These are phyloP conservation scores for Parapsyche elsis DNA, from an alignment of 1,140 invertebrate species.

Conservation along the genomic window DNA sequence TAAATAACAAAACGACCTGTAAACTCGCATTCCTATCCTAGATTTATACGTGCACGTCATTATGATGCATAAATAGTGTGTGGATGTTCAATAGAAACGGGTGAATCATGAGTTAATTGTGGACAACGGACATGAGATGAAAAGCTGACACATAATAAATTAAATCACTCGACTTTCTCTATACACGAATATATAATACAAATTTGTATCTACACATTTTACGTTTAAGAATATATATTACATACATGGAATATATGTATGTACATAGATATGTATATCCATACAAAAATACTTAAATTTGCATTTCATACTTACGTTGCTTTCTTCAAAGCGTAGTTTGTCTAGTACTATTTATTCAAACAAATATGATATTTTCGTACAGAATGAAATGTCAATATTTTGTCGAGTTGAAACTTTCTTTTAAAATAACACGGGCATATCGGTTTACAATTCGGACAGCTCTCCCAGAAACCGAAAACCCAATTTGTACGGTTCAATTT, in stretches of 20 bases:
- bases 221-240: not conserved
- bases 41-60: not conserved
- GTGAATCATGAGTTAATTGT: conserved; percentile 28
- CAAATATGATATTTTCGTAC: not conserved
- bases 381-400: not conserved
- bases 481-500: conserved; percentile 54
- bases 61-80: conserved; percentile 14
- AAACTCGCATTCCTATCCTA: not conserved
- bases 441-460: conserved; percentile 31
- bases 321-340: too few species aligned
- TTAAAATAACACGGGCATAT: conserved; percentile 45
- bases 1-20: conserved; percentile 4
- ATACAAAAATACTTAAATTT: too few species aligned
- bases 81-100: not conserved
- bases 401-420: conserved; percentile 6
- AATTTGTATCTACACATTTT: not conserved
- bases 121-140: conserved; percentile 11
- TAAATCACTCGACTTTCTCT: not conserved
- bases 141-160: conserved; percentile 23
- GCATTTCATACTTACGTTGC: too few species aligned
- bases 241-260: too few species aligned
- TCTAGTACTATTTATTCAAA: too few species aligned
- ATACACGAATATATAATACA: not conserved
- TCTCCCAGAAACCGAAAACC: conserved; percentile 48
- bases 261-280: too few species aligned